phyloP scores from a whole-genome alignment of 1,140 invertebrate species.

The Heliconius eleuchia region DNA sequence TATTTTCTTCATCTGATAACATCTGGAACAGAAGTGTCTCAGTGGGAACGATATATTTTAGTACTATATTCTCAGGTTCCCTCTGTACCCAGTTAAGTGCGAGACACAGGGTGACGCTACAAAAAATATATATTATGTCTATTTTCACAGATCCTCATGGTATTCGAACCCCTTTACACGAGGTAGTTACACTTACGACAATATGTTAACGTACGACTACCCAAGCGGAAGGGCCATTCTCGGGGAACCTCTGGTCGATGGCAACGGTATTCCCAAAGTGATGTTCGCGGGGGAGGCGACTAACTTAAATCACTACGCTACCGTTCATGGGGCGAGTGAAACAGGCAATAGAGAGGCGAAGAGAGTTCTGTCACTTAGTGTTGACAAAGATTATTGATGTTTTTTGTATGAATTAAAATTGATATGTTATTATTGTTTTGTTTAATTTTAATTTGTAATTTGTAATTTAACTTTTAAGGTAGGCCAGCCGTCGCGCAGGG shows the following conservation, averaged over 20 bases:
- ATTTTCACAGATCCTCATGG: conserved; percentile 52
- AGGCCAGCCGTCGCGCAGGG: no score
- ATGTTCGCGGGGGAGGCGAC: conserved; percentile 74
- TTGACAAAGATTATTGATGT: not conserved
- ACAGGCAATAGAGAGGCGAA: conserved; percentile 82
- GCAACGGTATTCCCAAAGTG: conserved; percentile 42
- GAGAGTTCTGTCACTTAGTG: conserved; percentile 44
- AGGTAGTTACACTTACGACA: conserved; percentile 58
- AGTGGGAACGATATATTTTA: no score
- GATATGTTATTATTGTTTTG: not conserved
- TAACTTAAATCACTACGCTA: conserved; percentile 81
- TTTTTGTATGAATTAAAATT: not conserved
- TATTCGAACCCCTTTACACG: conserved; percentile 54
- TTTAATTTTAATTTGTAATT: no score
- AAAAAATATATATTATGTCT: not conserved
- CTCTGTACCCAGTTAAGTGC: no score
- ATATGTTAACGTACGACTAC: conserved; percentile 38
- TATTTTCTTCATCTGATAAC: no score
- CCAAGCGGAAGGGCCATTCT: conserved; percentile 45
- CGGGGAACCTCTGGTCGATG: conserved; percentile 45
- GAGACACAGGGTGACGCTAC: not conserved
- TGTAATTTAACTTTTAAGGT: no score
- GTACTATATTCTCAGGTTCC: no score
- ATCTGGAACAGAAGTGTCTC: no score
- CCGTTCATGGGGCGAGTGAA: conserved; percentile 84